Conservation (phyloP, 2,113 vertebrate genomes). For the Malurus alboscapulatus region DNA sequence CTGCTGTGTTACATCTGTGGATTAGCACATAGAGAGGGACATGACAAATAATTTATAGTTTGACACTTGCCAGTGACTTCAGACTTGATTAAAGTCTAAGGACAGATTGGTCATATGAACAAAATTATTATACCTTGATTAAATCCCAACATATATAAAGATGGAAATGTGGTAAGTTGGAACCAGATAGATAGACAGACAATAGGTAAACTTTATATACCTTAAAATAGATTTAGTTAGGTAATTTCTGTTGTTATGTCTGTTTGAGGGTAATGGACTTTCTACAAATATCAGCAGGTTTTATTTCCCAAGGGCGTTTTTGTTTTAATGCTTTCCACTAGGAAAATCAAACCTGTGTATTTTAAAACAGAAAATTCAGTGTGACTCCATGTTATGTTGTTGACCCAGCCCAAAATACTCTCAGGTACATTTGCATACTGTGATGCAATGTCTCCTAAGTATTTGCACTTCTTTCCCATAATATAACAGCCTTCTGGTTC, state of each 20-base stretch:
- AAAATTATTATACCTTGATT: conserved; percentile 5
- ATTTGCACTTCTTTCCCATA: background rate
- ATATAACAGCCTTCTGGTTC: background rate
- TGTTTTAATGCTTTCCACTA: background rate
- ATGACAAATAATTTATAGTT: background rate
- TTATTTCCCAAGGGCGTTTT: background rate
- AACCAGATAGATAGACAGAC: background rate
- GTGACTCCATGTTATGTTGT: background rate
- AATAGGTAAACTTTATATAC: background rate
- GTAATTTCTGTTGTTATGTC: background rate
- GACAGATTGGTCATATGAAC: background rate
- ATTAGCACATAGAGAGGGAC: background rate
- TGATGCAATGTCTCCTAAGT: background rate
- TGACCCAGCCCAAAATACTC: conserved; percentile 21
- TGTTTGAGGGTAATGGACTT: background rate
- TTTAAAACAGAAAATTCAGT: background rate
- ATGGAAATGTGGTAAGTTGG: background rate
- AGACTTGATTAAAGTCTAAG: conserved; percentile 1
- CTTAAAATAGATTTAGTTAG: background rate
- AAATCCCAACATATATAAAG: background rate
- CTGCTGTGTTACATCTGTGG: background rate
- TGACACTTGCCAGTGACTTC: background rate
- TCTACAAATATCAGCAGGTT: background rate
- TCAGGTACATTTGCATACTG: background rate
- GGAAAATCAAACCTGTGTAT: background rate